A percentile compares a stretch with the other conserved stretches of the same genome.
Conservation (phyloP, 2,888 invertebrate species). For the Lampropteryx suffumata region DNA sequence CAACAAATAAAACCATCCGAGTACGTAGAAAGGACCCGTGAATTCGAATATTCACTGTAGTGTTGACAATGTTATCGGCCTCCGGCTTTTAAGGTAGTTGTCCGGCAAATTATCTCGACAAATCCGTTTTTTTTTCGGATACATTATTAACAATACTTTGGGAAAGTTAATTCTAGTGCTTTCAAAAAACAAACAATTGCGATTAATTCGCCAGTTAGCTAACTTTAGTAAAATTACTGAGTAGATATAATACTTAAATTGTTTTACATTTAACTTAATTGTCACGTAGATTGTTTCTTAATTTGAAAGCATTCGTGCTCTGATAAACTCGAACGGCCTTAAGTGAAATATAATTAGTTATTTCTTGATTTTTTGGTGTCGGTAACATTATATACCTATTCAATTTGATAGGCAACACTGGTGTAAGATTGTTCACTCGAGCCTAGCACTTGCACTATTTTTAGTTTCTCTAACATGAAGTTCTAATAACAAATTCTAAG, state of each 20-base stretch:
- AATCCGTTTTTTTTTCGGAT: not conserved
- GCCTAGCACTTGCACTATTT: no score
- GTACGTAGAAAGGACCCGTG: conserved; percentile 44
- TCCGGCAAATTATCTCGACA: not conserved
- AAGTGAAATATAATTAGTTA: conserved; percentile 10
- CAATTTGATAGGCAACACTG: conserved; percentile 6
- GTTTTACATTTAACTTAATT: conserved; percentile 14
- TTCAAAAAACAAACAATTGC: no score
- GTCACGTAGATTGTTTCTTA: conserved; percentile 35
- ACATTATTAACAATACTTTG: no score
- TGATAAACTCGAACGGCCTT: conserved; percentile 27
- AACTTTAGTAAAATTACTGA: conserved; percentile 9
- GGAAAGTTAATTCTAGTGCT: no score
- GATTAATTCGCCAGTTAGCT: no score
- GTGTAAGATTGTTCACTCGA: conserved; percentile 13
- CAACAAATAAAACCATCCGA: conserved; percentile 73
- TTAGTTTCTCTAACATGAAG: not conserved
- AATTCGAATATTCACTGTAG: conserved; percentile 40
- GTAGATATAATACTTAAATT: conserved; percentile 17
- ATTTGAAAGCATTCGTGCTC: conserved; percentile 37
- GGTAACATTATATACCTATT: conserved; percentile 8
- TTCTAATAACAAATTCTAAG: no score
- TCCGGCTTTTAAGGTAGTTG: not conserved
- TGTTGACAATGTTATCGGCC: conserved; percentile 32
- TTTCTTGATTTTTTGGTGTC: conserved; percentile 1